phyloP scores from a whole-genome alignment of 2,888 invertebrate species.

The Byasa hedistus region DNA sequence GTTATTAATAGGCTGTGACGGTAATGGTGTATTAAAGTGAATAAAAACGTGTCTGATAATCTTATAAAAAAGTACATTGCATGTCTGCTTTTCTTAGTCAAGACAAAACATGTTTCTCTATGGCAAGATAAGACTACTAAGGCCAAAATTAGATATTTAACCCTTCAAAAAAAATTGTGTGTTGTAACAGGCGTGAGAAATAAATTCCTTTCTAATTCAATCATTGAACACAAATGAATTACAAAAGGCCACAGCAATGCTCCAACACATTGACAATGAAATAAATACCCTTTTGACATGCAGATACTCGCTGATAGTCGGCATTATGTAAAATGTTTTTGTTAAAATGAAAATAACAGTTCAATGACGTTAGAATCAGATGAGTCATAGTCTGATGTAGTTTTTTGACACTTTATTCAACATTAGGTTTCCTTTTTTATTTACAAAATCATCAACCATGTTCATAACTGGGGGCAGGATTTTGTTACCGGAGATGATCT shows the following conservation, averaged over 20 bases:
- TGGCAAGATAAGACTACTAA: no score
- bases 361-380: conserved; percentile 1
- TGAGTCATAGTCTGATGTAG: not conserved
- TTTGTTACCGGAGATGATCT: no score
- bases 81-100: no score
- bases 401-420: not conserved
- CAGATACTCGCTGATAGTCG: conserved; percentile 4
- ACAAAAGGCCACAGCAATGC: conserved; percentile 13
- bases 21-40: not conserved
- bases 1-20: not conserved
- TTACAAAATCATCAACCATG: no score
- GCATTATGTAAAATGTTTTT: conserved; percentile 2
- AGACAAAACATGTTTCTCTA: no score
- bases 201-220: conserved; percentile 2
- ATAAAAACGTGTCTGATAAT: not conserved
- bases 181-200: no score
- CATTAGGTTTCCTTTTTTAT: no score
- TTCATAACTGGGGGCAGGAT: no score
- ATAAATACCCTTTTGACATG: conserved; percentile 7
- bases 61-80: no score
- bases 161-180: no score
- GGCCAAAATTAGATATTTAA: no score
- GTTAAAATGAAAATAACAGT: not conserved
- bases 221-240: conserved; percentile 7
- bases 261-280: conserved; percentile 10